phyloP scores from a whole-genome alignment of 1,140 invertebrate genomes.

The Dryas iulia region DNA sequence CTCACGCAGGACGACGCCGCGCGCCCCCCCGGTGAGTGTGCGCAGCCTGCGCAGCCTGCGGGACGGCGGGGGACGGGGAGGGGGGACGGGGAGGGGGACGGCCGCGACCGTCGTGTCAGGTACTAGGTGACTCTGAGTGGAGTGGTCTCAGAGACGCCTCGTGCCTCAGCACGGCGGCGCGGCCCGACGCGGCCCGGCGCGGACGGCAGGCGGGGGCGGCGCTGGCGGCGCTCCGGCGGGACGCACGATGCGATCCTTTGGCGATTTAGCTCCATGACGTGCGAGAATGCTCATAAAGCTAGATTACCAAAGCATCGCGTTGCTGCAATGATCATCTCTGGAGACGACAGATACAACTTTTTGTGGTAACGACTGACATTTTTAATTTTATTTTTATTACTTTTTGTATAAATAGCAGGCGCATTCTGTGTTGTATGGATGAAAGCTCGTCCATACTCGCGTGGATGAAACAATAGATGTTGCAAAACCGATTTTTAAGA shows the following conservation, averaged over 20 bases:
- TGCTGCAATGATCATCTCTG: conserved; percentile 22
- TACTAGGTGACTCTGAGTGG: conserved; percentile 92
- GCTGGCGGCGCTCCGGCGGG: neutral
- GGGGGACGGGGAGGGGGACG: neutral
- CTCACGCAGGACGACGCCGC: conserved; percentile 55
- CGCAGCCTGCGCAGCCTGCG: too few relatives aligned
- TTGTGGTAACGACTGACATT: neutral
- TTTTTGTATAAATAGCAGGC: too few relatives aligned
- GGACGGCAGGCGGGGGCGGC: neutral
- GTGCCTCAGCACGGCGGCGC: conserved; percentile 46
- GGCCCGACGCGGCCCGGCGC: neutral
- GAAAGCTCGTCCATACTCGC: too few relatives aligned
- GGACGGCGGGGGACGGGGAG: neutral
- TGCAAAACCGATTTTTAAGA: too few relatives aligned
- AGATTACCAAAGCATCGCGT: conserved; percentile 94
- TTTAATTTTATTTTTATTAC: too few relatives aligned
- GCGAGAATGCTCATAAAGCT: conserved; percentile 90
- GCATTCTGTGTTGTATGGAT: too few relatives aligned
- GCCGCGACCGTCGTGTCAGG: conserved; percentile 81
- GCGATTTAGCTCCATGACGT: conserved; percentile 97
- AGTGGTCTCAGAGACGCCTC: conserved; percentile 72
- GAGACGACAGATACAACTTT: neutral
- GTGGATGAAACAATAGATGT: too few relatives aligned
- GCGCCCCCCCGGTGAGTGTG: neutral
- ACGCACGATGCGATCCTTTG: conserved; percentile 86